phyloP scores from a whole-genome alignment of 2,113 vertebrate genomes.

The Neogobius melanostomus region DNA sequence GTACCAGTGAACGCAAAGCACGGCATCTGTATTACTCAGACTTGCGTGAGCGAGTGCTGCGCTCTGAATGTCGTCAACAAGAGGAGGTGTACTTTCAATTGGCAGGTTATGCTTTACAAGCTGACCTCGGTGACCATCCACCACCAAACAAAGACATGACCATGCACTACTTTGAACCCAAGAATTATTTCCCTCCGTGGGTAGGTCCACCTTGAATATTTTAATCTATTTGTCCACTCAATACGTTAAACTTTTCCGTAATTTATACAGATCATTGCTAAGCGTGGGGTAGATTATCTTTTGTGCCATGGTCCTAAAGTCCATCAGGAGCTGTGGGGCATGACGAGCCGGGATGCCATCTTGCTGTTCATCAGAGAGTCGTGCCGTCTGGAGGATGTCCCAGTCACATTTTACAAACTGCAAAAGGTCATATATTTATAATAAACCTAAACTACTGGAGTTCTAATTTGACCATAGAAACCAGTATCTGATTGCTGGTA shows the following conservation, averaged over 20 bases:
- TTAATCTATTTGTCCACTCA: not conserved
- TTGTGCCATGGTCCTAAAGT: conserved; percentile 85
- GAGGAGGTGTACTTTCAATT: conserved; percentile 92
- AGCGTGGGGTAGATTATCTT: conserved; percentile 84
- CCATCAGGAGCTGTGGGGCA: conserved; percentile 83
- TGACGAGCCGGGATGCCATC: conserved; percentile 79
- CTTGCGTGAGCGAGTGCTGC: conserved; percentile 83
- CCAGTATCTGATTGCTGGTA: not conserved
- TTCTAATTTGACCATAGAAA: not conserved
- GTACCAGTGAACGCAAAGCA: conserved; percentile 80
- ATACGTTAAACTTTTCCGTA: not conserved
- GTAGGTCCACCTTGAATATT: conserved; percentile 66
- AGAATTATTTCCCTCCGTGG: conserved; percentile 89
- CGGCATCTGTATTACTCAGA: conserved; percentile 85
- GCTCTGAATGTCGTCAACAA: conserved; percentile 83
- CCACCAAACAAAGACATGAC: conserved; percentile 52
- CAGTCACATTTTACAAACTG: conserved; percentile 87
- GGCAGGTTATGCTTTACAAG: conserved; percentile 86
- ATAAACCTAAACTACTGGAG: not conserved
- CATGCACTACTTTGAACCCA: conserved; percentile 83
- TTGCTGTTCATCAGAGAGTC: conserved; percentile 86
- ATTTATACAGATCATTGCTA: conserved; percentile 80
- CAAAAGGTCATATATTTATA: conserved; percentile 79
- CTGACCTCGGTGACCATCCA: conserved; percentile 82
- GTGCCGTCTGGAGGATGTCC: conserved; percentile 87